Evolutionary conservation across 2,113 vertebrate genomes (phyloP), one percentile per base, ranked within the genome.

Genomic region (Trichomycterus rosablanca): DNA sequence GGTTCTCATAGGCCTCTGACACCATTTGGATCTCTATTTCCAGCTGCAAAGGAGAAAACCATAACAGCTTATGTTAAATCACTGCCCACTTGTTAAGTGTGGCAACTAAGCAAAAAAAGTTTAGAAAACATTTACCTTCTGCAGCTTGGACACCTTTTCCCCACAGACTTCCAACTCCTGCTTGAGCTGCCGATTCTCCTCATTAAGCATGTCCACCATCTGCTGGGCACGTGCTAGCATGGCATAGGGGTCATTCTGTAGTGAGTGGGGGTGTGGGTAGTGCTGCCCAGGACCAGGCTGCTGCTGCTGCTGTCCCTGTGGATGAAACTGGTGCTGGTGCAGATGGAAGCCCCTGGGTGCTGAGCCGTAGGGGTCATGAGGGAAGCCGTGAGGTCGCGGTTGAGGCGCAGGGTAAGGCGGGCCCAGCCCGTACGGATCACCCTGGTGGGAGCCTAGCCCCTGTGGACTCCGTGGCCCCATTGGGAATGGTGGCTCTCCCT

Each of bases 21-120:
- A 99, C 93, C 71, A 94, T 86, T 75, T 96, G 94, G 70, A 97
- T 98, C 85, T 99, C 96, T 24, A 89, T 92, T 78, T 99, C 96
- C 86, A 99, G 78, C 96, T 99, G 76, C 22, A 55, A 14, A 56
- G 18, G 19, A 39, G 26, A 37, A 19, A 44, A 26, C 10, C 20
- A 8, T 8, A n/a, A 12, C 2, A 37, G 12, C 7, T 32, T 5
- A 2, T 3, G 20, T 5, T 48, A 10, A 1, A 11, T 24, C 26
- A 39, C 14, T 35, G 9, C 7, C n/a, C 11, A 19, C 11, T 14
- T 24, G 11, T 14, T 20, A 54, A 37, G 3, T 11, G 7, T 20
- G 2, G 3, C 11, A 4, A 24, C 6, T 12, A 5, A 3, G 16
- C 4, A 37, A 9, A 12, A n/a, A 39, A 9, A 10, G 0, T 11